Evolutionary conservation across 2,113 vertebrate genomes (phyloP), one percentile per base, ranked within the genome.

Genomic region (Alligator mississippiensis): DNA sequence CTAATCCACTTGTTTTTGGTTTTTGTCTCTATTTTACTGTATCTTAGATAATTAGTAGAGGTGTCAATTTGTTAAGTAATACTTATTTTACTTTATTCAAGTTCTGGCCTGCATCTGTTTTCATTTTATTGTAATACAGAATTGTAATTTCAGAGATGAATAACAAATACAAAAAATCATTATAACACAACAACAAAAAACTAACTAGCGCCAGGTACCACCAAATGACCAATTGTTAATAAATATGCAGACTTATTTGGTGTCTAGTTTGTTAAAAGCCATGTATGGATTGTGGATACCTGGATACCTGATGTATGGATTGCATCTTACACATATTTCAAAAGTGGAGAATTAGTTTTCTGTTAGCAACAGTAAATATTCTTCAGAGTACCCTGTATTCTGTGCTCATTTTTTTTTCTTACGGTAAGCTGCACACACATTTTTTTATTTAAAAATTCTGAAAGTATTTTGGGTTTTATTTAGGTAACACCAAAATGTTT

Each of bases 401-500:
- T 47, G 9, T 47, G 47, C 58, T 93, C 58, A 79, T 94, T 93
- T 91, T 24, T 24, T 34, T 95, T 94, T 92, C 82, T 92, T 85
- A 81, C 77, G 77, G 85, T 34, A 47, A 96, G 88, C 85, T 89
- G 7, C 78, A 76, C 60, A 79, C 85, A 91, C 89, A 94, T 89
- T 82, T 92, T 74, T 91, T 93, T 92, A 93, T 95, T 87, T 92
- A 90, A 90, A 94, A 79, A 84, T 87, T 94, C 80, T 89, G 85
- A 72, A 94, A 92, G 78, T 80, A 90, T 74, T 85, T 66, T 64
- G 70, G 84, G 47, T 90, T 93, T 79, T 84, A 96, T 92, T 94
- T 86, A 95, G 93, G 95, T 92, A 92, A 60, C 93, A 83, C 11
- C 84, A 94, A 92, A 96, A 95, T 89, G 89, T 74, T 47, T 55